A percentile compares a stretch with the other conserved stretches of the same genome.
Evolutionary conservation across 1,140 invertebrate genomes (phyloP).

Genomic region (Pseudomyrmex gracilis): DNA sequence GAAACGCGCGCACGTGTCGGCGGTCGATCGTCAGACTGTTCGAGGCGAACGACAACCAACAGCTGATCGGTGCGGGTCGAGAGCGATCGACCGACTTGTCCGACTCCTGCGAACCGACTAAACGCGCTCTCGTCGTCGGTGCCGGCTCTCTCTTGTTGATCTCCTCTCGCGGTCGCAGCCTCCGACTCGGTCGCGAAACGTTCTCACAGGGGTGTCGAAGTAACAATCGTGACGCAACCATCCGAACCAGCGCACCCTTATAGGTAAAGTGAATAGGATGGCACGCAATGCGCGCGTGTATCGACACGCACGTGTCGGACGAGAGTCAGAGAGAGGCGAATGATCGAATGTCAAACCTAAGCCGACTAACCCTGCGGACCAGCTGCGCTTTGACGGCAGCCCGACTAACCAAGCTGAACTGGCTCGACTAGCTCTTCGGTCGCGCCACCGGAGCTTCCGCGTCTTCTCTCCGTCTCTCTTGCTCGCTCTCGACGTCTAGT

Average conservation of each 20-base stretch:
- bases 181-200: background rate
- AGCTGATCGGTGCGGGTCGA: conserved; percentile 48
- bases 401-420: conserved; percentile 39
- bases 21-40: conserved; percentile 44
- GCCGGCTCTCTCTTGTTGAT: background rate
- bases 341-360: background rate
- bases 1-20: conserved; percentile 48
- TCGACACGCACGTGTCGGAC: conserved; percentile 30
- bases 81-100: conserved; percentile 47
- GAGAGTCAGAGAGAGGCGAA: background rate
- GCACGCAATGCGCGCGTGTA: background rate
- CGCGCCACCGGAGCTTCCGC: conserved; percentile 5
- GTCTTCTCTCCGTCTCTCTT: conserved; percentile 6
- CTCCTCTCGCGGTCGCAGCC: background rate
- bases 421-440: conserved; percentile 19
- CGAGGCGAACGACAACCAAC: conserved; percentile 35
- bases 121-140: conserved; percentile 39
- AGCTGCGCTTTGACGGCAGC: conserved; percentile 3
- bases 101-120: conserved; percentile 49
- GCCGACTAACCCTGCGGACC: conserved; percentile 10
- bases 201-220: conserved; percentile 6
- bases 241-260: no score
- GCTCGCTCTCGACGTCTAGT: background rate
- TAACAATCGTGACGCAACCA: background rate
- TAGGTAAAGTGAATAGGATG: background rate